A percentile compares a stretch with the other conserved stretches of the same genome.
phyloP scores from a whole-genome alignment of 2,888 invertebrate genomes.

The Rambutsinella grinnellia region DNA sequence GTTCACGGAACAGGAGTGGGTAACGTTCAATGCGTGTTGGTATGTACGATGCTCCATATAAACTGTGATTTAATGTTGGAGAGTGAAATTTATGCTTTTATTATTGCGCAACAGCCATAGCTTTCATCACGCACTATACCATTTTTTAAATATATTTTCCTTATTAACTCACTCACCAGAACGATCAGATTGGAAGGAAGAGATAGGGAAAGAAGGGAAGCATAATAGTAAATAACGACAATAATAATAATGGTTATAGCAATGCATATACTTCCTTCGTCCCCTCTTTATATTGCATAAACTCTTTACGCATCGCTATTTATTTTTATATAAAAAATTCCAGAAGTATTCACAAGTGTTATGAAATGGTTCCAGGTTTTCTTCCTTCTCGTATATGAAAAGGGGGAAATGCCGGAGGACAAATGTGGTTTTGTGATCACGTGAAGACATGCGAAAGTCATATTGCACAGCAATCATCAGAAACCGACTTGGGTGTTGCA shows the following conservation, averaged over 20 bases:
- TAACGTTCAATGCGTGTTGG: no score
- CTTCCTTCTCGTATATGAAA: no score
- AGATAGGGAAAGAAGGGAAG: background rate
- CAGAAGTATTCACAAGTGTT: background rate
- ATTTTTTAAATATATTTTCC: background rate
- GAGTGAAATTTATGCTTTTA: conserved; percentile 25
- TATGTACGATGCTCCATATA: no score
- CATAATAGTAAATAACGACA: background rate
- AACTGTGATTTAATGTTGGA: no score
- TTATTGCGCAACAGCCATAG: conserved; percentile 22
- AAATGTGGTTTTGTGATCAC: no score
- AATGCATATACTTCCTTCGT: no score
- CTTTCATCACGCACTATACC: conserved; percentile 33
- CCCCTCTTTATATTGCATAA: background rate
- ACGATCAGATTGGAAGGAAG: background rate
- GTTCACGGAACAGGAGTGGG: no score
- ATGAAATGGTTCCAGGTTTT: background rate
- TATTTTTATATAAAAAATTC: background rate
- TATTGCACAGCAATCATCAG: no score
- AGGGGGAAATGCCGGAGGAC: no score
- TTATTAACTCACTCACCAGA: background rate
- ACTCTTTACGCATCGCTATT: background rate
- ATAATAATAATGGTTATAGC: no score
- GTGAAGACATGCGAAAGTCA: no score
- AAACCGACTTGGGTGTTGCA: no score